Conservation (phyloP, 2,888 invertebrate species). For the Rotaria sp. region DNA sequence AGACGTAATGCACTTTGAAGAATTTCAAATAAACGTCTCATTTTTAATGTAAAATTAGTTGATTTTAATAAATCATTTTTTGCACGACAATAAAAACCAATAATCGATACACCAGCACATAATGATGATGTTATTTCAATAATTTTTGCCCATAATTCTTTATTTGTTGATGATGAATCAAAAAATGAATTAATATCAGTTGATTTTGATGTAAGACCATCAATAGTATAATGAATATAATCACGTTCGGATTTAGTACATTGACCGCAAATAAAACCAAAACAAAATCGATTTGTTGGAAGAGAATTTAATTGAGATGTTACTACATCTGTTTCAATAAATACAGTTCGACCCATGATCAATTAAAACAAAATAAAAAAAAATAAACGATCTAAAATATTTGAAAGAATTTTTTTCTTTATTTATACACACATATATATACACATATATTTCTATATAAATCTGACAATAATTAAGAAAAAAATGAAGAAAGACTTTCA, state of each 20-base stretch:
- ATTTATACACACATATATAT: background rate
- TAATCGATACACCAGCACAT: constrained; percentile 4
- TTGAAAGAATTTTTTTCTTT: background rate
- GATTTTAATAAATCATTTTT: constrained; percentile 10
- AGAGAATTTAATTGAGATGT: background rate
- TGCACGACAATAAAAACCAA: constrained; percentile 28
- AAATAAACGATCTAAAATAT: background rate
- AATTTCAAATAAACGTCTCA: constrained; percentile 19
- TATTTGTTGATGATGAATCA: background rate
- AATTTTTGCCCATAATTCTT: constrained; percentile 24
- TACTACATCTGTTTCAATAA: background rate
- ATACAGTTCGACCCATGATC: constrained; percentile 3
- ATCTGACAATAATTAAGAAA: background rate
- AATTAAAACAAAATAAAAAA: background rate
- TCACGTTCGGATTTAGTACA: background rate
- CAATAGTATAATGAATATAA: background rate
- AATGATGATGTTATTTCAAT: background rate
- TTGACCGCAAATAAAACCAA: constrained; percentile 11
- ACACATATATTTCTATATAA: background rate
- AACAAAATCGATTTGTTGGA: background rate
- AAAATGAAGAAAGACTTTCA: constrained; percentile 11
- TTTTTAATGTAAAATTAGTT: background rate
- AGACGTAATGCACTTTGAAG: background rate
- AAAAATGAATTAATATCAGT: background rate
- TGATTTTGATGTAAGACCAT: background rate